These are phyloP conservation scores for Falcunculus frontatus DNA, from an alignment of 2,113 vertebrate genomes.

Conservation along the genomic window DNA sequence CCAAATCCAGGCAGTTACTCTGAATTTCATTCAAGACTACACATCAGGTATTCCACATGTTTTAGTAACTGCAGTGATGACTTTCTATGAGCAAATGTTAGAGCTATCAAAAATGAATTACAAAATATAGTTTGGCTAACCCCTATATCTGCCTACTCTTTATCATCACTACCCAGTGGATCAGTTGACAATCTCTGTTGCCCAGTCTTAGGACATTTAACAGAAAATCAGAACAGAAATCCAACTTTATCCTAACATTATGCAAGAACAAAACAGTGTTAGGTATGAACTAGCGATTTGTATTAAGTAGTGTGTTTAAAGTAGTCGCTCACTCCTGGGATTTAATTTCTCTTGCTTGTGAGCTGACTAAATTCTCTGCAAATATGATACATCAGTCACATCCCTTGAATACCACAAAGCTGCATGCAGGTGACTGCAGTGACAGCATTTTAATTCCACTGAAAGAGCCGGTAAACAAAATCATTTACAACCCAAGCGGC, in stretches of 20 bases:
- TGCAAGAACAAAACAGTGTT: background rate
- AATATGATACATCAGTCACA: accelerated
- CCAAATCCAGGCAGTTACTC: background rate
- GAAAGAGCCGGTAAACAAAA: background rate
- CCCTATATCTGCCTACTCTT: background rate
- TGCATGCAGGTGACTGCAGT: accelerated
- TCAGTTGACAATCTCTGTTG: background rate
- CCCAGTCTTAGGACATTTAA: background rate
- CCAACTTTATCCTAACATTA: background rate
- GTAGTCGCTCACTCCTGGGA: background rate
- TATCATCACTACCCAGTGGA: background rate
- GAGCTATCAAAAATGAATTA: background rate
- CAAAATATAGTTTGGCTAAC: background rate
- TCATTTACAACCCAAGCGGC: background rate
- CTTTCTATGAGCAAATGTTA: background rate
- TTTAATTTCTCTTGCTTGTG: background rate
- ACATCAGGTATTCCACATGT: background rate
- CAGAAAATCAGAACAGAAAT: background rate
- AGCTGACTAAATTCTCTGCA: background rate
- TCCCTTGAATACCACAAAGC: background rate
- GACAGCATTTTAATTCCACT: background rate
- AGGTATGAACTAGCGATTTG: background rate
- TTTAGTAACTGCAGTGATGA: background rate
- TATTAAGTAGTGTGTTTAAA: background rate
- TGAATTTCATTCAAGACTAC: background rate